phyloP scores from a whole-genome alignment of 2,888 invertebrate genomes.

The Acanthosepion lycidas region DNA sequence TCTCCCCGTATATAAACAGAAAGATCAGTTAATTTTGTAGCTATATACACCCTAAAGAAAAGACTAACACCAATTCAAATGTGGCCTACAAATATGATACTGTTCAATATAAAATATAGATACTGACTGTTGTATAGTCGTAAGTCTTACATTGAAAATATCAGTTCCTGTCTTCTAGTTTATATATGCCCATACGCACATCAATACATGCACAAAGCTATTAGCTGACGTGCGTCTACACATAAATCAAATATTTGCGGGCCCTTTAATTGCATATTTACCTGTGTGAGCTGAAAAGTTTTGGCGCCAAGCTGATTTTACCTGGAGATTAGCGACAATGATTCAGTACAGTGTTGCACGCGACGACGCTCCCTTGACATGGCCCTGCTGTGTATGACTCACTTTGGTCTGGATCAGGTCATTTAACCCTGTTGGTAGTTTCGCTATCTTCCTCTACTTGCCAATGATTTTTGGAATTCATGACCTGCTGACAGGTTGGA shows the following conservation, averaged over 20 bases:
- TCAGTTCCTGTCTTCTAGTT: no score
- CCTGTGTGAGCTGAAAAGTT: not conserved
- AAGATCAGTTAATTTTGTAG: no score
- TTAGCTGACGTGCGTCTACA: not conserved
- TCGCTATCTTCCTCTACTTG: not conserved
- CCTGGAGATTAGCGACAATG: not conserved
- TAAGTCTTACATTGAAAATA: no score
- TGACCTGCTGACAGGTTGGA: constrained; percentile 6
- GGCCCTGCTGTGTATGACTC: not conserved
- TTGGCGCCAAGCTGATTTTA: not conserved
- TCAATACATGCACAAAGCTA: not conserved
- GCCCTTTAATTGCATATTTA: not conserved
- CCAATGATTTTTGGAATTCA: not conserved
- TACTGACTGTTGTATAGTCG: no score
- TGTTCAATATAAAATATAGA: no score
- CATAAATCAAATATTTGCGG: not conserved
- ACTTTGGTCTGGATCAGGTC: not conserved
- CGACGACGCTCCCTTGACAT: not conserved
- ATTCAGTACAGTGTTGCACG: not conserved
- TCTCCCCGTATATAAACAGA: no score
- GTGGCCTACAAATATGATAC: no score
- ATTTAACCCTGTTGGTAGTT: not conserved
- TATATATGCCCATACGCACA: not conserved
- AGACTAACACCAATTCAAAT: not conserved
- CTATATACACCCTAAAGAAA: not conserved